Base-by-base conservation (phyloP, 2,113 vertebrate genomes). In the Orthochromis malagaraziensis region DNA sequence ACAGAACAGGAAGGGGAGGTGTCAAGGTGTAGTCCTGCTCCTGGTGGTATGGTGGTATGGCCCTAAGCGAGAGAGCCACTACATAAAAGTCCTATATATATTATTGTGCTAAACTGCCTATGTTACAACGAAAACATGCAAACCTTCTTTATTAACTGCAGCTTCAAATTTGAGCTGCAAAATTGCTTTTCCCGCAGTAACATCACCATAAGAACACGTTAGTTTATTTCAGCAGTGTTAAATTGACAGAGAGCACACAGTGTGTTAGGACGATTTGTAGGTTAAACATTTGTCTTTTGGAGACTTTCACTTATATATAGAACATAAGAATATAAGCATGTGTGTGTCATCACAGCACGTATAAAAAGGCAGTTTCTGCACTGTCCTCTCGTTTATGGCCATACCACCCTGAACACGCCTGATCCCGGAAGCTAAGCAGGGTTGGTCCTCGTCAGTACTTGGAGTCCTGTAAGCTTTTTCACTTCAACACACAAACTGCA, bases 371-470 rank as follows among this genome's bases (percentile, higher is more conserved):
- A 1, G 0, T 0, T 16, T 47, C 4, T 47, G 4, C 45, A 47
- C 6, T 0, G 6, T 47, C 6, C 2, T 17, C 45, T 47, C 7
- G 0, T 17, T 47, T 47, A 51, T 17, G 16, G 19, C 0, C 49
- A 51, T 0, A 53, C 49, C 49, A n/a, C 19, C 49, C 19, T 53
- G 19, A 53, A 53, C 49, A 10, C 19, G 0, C 0, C 49, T n/a
- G 5, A n/a, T 10, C 2, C 19, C 0, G 0, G 49, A 10, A 51
- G 49, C 49, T 0, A n/a, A 51, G 49, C 49, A 51, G 51, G 51
- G 19, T 53, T 6, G 0, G 51, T 6, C 19, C 49, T 53, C 1
- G 19, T 11, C 9, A 54, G 1, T 54, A 0, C 51, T 53, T 53
- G 0, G 0, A 11, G 51, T 53, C 2, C n/a, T 53, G 51, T 11